Evolutionary conservation across 2,797 vertebrate genomes (phyloP), one percentile per base, ranked within the genome.

Genomic region (Aldrovandia affinis): DNA sequence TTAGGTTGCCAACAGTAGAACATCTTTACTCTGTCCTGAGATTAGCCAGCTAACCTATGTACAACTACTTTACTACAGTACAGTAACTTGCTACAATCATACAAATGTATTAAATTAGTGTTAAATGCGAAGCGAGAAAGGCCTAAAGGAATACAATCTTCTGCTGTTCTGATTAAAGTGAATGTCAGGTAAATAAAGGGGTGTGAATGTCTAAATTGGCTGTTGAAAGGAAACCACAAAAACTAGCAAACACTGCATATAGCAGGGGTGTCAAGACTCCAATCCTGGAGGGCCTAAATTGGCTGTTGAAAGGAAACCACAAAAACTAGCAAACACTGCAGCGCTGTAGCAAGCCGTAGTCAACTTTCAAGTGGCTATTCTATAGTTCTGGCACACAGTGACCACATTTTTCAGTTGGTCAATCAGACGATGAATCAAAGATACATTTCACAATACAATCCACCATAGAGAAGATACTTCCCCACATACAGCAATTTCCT

Each of bases 21-120:
- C 68, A 75, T 81, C 83, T 83, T 63, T 61, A 61, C 78, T 30
- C 22, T 65, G 52, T 52, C 50, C 52, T 59, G 84, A 47, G 68
- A 42, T 10, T 54, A 87, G 59, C 47, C 12, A 20, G 7, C 25
- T 57, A 82, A 44, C 52, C 36, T 65, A 61, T 84, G 33, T 7
- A 78, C 86, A 84, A 77, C 73, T n/a, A 44, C 75, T 12, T 1
- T 7, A 1, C 14, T 55, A 18, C 12, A 15, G 54, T 18, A 55
- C 54, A 2, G 12, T 15, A 55, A 18, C 54, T 55, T 18, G 12
- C 54, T 12, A 55, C 10, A 18, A 9, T 55, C 55, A 59, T 59
- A 25, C 22, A 59, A 59, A 59, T 2, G 0, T 59, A 22, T 22
- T 22, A 22, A 59, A 18, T 25, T 18, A 25, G 55, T 59, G 20